Evolutionary conservation across 2,113 vertebrate genomes (phyloP).

Genomic region (Zosterops borbonicus): DNA sequence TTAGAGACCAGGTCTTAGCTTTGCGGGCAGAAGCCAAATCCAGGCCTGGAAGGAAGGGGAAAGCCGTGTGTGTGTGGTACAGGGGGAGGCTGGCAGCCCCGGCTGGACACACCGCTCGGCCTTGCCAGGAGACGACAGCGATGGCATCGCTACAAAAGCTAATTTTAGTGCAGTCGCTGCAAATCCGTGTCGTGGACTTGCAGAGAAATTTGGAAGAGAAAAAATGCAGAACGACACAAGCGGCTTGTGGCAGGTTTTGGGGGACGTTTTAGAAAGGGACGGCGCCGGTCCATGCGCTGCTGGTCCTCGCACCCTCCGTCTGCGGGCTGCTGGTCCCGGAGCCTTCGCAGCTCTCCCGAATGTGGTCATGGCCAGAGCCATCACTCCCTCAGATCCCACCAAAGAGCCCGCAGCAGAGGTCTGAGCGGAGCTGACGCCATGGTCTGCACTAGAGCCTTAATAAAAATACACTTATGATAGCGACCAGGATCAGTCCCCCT

Average conservation of each 20-base stretch:
- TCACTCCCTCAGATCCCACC: not conserved
- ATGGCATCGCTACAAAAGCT: too few species aligned
- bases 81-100: too few species aligned
- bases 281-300: too few species aligned
- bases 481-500: not conserved
- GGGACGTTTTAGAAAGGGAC: not conserved
- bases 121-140: not conserved
- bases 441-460: not conserved
- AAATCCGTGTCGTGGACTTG: not conserved
- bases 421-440: rapidly evolving
- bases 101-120: rapidly evolving
- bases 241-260: not conserved
- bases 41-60: too few species aligned
- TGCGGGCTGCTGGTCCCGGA: not conserved
- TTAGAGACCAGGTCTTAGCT: not conserved
- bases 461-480: not conserved
- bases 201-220: not conserved
- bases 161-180: too few species aligned
- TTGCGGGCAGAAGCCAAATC: not conserved
- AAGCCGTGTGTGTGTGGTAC: not conserved
- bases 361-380: rapidly evolving
- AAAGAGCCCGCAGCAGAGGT: not conserved
- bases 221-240: not conserved
- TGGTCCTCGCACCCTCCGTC: too few species aligned
- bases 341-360: not conserved